Base-by-base conservation (phyloP, 2,888 invertebrate genomes). In the Drosophila paucipuncta region DNA sequence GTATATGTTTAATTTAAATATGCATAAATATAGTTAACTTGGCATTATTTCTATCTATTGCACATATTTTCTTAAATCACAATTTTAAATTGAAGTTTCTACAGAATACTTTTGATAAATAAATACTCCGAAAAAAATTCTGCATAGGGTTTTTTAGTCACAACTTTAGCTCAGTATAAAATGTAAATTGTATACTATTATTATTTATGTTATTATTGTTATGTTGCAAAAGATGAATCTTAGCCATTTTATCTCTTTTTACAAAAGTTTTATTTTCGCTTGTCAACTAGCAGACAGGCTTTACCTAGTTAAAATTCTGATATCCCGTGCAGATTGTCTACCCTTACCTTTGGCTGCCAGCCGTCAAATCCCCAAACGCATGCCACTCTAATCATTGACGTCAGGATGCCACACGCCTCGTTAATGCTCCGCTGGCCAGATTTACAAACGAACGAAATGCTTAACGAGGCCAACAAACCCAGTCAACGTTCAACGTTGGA, bases 381-480 rank as follows among this genome's bases (percentile, higher is more conserved):
- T 76, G 84, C 68, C 66, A 50, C 63, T 68, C 84, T 89, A 86
- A 90, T 90, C 91, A 80, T 74, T 61, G 73, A 60, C 78, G 73
- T 73, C 74, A 70, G 58, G 73, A 71, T 72, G 86, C 73, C 90
- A 76, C 76, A 81, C 78, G 85, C 82, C 85, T 71, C 65, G 74
- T 73, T 85, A 80, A 88, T 78, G 82, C 73, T 54, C 63, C 68
- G 35, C 22, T 69, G 59, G 30, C 53, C 59, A 30, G 53, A 60
- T 30, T 62, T 43, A 41, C 28, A 47, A 67, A 53, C 61, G 68
- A 64, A 41, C 59, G 70, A 64, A 70, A 73, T 73, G 77, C 41
- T 63, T 77, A 83, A 83, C 83, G 80, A 83, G 89, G 62, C 75
- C 68, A 64, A 63, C 54, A 59, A 49, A 73, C 47, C 37, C 70